A percentile compares a stretch with the other conserved stretches of the same genome.
Evolutionary conservation across 2,113 vertebrate genomes (phyloP).

Genomic region (Phalacrocorax carbo): DNA sequence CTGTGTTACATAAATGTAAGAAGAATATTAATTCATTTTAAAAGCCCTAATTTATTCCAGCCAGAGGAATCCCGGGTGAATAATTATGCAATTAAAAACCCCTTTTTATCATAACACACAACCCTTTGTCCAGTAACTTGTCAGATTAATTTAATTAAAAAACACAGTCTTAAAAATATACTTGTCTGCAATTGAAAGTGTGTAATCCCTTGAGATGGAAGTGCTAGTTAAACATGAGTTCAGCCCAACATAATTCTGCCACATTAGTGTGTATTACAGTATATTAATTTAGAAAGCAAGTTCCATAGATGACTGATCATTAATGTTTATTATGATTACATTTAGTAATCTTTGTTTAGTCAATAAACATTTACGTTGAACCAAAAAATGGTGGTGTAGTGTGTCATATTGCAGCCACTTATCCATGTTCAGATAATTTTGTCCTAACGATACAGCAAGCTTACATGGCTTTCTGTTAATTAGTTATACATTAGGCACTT

Average conservation of each 20-base stretch:
- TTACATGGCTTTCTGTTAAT: neutral
- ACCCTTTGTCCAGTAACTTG: constrained; percentile 47
- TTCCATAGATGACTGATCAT: constrained; percentile 29
- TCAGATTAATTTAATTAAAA: constrained; percentile 68
- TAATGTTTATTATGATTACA: constrained; percentile 32
- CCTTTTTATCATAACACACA: neutral
- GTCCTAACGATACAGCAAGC: neutral
- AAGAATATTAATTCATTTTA: neutral
- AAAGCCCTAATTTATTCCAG: constrained; percentile 32
- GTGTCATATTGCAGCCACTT: neutral
- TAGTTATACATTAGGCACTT: neutral
- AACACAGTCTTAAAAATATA: constrained; percentile 13
- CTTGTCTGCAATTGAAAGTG: neutral
- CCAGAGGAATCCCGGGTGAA: constrained; percentile 20
- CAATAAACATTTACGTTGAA: neutral
- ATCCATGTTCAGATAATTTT: constrained; percentile 7
- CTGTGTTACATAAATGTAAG: neutral
- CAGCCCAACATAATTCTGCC: constrained; percentile 8
- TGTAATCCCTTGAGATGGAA: constrained; percentile 21
- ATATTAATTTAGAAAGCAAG: constrained; percentile 31
- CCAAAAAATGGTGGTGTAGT: neutral
- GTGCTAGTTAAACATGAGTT: constrained; percentile 16
- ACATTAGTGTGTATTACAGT: constrained; percentile 18
- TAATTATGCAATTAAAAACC: constrained; percentile 24
- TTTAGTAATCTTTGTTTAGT: constrained; percentile 26